Conservation (phyloP, 2,888 invertebrate species). For the Abrostola tripartita region DNA sequence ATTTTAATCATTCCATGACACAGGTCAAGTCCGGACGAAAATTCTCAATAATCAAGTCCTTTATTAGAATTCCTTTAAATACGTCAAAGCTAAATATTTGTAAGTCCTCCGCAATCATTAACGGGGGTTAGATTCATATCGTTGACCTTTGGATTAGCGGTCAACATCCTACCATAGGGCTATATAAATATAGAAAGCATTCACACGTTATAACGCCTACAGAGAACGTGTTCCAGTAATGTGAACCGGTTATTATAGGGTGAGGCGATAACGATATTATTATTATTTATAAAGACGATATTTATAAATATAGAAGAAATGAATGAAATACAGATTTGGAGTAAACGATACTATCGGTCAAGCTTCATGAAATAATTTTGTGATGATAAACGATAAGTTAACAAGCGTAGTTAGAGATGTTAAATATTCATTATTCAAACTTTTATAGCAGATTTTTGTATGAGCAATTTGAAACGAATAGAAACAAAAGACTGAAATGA, state of each 20-base stretch:
- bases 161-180: constrained; percentile 4
- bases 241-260: constrained; percentile 5
- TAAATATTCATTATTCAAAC: no score
- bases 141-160: constrained; percentile 25
- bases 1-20: constrained; percentile 1
- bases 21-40: background rate
- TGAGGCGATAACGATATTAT: background rate
- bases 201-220: constrained; percentile 19
- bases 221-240: constrained; percentile 1
- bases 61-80: constrained; percentile 39
- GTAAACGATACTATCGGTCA: no score
- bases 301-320: no score
- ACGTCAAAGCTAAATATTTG: constrained; percentile 28
- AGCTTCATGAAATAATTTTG: no score
- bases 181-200: constrained; percentile 34
- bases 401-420: background rate
- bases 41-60: constrained; percentile 13
- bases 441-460: no score
- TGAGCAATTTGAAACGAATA: no score
- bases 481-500: no score
- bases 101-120: constrained; percentile 16
- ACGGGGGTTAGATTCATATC: constrained; percentile 15
- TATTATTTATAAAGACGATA: no score
- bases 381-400: no score
- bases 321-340: no score